A percentile compares a stretch with the other conserved stretches of the same genome.
phyloP scores from a whole-genome alignment of 2,888 invertebrate species.

The Acanthopleura granulata region DNA sequence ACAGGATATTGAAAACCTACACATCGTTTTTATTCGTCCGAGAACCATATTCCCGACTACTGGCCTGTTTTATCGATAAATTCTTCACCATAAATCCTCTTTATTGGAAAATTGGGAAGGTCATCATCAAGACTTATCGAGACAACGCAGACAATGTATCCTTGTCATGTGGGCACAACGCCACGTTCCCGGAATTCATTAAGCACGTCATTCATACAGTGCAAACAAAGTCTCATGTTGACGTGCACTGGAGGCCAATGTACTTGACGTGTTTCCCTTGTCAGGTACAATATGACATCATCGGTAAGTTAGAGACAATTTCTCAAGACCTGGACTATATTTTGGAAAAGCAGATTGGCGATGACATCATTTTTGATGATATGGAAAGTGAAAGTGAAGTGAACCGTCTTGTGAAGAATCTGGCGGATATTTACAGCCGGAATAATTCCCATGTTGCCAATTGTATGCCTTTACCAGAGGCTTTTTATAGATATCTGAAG shows the following conservation, averaged over 20 bases:
- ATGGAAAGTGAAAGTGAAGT: neutral
- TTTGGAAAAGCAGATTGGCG: neutral
- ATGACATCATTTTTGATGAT: conserved; percentile 3
- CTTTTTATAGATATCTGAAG: neutral
- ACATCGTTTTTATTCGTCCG: neutral
- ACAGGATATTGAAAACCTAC: too few relatives aligned
- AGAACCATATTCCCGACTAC: conserved; percentile 20
- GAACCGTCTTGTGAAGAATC: neutral
- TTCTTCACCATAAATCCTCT: neutral
- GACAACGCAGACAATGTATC: neutral
- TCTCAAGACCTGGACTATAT: conserved; percentile 17
- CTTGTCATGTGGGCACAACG: neutral
- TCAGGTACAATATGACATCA: conserved; percentile 20
- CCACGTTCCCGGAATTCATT: conserved; percentile 22
- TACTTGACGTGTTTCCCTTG: conserved; percentile 18
- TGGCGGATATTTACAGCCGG: too few relatives aligned
- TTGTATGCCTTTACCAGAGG: conserved; percentile 5
- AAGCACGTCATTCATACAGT: neutral
- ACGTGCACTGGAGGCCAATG: conserved; percentile 21
- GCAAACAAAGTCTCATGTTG: neutral
- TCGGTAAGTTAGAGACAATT: conserved; percentile 26
- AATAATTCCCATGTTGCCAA: neutral
- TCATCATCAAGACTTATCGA: neutral
- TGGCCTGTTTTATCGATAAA: conserved; percentile 22
- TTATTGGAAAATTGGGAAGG: neutral